phyloP scores from a whole-genome alignment of 2,888 invertebrate species.

The Pyrrhia umbra region DNA sequence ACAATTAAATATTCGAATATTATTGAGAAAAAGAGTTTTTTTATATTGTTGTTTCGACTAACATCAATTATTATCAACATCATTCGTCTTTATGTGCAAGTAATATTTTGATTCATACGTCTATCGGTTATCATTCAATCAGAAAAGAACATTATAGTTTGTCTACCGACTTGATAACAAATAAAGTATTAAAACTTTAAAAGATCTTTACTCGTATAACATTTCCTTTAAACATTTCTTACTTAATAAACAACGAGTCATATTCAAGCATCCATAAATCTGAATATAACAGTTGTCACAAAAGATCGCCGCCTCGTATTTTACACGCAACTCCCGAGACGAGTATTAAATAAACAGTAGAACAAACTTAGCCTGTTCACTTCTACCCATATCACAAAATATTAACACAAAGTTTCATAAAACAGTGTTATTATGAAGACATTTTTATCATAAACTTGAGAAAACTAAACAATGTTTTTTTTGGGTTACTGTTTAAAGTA shows the following conservation, averaged over 20 bases:
- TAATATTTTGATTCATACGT: too few relatives aligned
- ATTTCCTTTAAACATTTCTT: background rate
- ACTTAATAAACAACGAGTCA: conserved; percentile 5
- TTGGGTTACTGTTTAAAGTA: too few relatives aligned
- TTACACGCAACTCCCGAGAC: conserved; percentile 17
- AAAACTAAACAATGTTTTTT: too few relatives aligned
- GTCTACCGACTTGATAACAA: too few relatives aligned
- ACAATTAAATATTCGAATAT: background rate
- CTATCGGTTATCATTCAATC: too few relatives aligned
- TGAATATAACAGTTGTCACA: conserved; percentile 7
- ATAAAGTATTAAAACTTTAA: too few relatives aligned
- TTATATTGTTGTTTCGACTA: background rate
- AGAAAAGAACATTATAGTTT: too few relatives aligned
- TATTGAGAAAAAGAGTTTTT: too few relatives aligned
- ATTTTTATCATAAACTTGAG: background rate
- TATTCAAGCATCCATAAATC: conserved; percentile 2
- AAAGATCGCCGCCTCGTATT: conserved; percentile 19
- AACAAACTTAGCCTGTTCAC: conserved; percentile 19
- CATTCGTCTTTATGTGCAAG: too few relatives aligned
- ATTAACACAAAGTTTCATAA: conserved; percentile 12
- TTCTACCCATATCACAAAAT: conserved; percentile 18
- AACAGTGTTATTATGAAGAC: conserved; percentile 5
- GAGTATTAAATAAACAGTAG: conserved; percentile 25
- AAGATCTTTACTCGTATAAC: background rate
- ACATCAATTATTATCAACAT: background rate